These are phyloP conservation scores for Dexiosoma caninum DNA, from an alignment of 2,888 invertebrate genomes.

Conservation along the genomic window DNA sequence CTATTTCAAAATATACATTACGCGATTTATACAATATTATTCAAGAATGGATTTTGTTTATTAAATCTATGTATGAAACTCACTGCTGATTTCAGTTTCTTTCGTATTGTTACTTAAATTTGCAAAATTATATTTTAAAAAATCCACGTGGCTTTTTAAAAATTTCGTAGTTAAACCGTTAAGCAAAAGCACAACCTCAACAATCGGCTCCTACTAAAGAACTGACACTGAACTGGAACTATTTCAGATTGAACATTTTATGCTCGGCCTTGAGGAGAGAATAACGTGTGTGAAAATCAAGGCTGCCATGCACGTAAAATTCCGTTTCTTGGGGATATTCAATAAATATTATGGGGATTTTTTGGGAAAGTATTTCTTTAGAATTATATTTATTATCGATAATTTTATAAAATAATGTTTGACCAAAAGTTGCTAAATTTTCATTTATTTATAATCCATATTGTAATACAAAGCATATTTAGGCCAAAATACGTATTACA, in stretches of 20 bases:
- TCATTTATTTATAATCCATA: too few relatives aligned
- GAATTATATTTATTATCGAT: too few relatives aligned
- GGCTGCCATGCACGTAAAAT: too few relatives aligned
- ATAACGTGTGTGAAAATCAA: neutral
- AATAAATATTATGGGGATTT: too few relatives aligned
- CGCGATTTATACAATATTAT: neutral
- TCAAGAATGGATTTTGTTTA: neutral
- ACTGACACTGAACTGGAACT: too few relatives aligned
- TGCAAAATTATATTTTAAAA: conserved; percentile 12
- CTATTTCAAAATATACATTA: neutral
- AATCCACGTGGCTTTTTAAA: conserved; percentile 69
- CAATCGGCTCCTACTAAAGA: conserved; percentile 62
- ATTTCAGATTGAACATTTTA: conserved; percentile 21
- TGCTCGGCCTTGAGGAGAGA: too few relatives aligned
- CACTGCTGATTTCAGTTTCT: conserved; percentile 33
- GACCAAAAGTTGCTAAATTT: too few relatives aligned
- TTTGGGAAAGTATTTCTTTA: too few relatives aligned
- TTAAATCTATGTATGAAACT: conserved; percentile 15
- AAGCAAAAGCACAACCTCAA: conserved; percentile 60
- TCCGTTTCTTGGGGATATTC: too few relatives aligned
- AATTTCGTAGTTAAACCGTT: conserved; percentile 63
- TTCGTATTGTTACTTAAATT: conserved; percentile 25
- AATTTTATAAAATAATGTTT: too few relatives aligned
- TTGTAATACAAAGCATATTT: too few relatives aligned
- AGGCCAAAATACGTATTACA: too few relatives aligned